A percentile compares a stretch with the other conserved stretches of the same genome.
Conservation (phyloP, 2,888 invertebrate genomes). For the Dolichopus griseipennis region DNA sequence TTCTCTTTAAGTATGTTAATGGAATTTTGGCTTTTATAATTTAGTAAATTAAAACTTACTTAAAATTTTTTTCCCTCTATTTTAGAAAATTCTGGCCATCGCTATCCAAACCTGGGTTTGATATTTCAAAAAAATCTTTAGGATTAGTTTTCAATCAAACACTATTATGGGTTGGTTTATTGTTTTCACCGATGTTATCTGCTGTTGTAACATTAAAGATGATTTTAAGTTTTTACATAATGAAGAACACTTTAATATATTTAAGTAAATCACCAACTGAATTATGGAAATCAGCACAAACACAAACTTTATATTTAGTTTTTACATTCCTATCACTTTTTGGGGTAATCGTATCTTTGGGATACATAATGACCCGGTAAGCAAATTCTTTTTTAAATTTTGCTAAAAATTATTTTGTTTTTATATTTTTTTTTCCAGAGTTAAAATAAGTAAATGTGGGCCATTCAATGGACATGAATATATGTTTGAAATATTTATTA, state of each 20-base stretch:
- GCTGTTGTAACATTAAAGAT: constrained; percentile 58
- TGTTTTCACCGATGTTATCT: constrained; percentile 62
- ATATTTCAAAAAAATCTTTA: constrained; percentile 66
- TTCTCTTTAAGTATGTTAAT: constrained; percentile 32
- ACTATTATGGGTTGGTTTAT: constrained; percentile 65
- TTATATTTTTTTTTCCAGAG: constrained; percentile 42
- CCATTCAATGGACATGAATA: constrained; percentile 51
- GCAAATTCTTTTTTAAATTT: constrained; percentile 20
- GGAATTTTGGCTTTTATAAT: neutral
- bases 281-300: constrained; percentile 55
- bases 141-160: constrained; percentile 73
- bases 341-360: constrained; percentile 50
- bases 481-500: constrained; percentile 52
- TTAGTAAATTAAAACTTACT: neutral
- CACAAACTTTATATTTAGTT: constrained; percentile 64
- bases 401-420: constrained; percentile 10
- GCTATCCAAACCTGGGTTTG: constrained; percentile 56
- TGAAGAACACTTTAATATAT: constrained; percentile 32
- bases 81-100: constrained; percentile 29
- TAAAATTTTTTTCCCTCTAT: no score
- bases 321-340: constrained; percentile 58
- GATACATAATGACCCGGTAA: constrained; percentile 58
- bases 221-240: constrained; percentile 58
- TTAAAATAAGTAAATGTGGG: constrained; percentile 52
- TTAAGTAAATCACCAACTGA: constrained; percentile 60